phyloP scores from a whole-genome alignment of 2,797 vertebrate genomes.

The Mormyrops attenuatus region DNA sequence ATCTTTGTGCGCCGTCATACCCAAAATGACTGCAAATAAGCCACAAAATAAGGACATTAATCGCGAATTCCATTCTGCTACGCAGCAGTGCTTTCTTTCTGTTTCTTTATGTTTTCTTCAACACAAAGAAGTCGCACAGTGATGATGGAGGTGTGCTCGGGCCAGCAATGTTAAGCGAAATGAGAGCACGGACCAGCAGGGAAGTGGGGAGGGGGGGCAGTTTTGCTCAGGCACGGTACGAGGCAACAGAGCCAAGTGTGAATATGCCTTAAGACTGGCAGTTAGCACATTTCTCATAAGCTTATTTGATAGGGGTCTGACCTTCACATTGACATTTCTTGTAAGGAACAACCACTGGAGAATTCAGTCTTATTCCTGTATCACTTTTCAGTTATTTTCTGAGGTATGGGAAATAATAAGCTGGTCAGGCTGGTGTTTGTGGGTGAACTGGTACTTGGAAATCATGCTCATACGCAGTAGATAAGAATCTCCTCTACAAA shows the following conservation, averaged over 20 bases:
- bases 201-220: neutral
- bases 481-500: neutral
- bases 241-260: neutral
- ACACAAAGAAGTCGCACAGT: neutral
- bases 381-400: neutral
- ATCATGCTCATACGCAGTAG: neutral
- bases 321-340: neutral
- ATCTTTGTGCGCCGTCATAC: neutral
- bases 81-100: neutral
- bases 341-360: neutral
- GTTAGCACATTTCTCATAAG: neutral
- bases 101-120: neutral
- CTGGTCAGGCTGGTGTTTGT: neutral
- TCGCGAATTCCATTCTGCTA: neutral
- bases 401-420: neutral
- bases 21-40: neutral
- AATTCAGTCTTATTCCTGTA: neutral
- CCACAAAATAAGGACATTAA: neutral
- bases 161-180: neutral
- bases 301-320: neutral
- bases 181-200: neutral
- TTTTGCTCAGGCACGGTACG: neutral
- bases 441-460: neutral
- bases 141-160: neutral
- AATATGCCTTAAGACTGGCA: neutral